Evolutionary conservation across 2,113 vertebrate species (phyloP).

Genomic region (Rhinolophus sinicus): DNA sequence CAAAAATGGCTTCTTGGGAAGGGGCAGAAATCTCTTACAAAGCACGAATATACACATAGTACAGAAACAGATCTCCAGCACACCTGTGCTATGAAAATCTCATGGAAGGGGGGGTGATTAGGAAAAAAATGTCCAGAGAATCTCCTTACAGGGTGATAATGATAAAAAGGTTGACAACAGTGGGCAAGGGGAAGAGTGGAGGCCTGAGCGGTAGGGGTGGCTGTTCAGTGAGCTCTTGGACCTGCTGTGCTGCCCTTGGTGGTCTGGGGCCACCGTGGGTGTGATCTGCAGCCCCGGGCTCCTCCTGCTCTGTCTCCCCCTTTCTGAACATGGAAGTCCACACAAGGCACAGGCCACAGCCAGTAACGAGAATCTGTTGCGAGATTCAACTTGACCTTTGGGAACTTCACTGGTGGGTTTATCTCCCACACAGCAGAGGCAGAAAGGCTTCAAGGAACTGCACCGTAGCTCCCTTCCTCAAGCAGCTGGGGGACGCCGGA

Average conservation of each 20-base stretch:
- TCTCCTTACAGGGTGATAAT: neutral
- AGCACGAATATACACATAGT: neutral
- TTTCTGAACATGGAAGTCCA: neutral
- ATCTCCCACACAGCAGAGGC: accelerated
- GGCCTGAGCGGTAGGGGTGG: neutral
- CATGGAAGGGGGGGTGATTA: neutral
- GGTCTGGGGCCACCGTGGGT: neutral
- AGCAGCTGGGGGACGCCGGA: neutral
- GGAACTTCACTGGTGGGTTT: neutral
- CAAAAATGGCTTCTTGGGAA: neutral
- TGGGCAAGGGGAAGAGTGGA: neutral
- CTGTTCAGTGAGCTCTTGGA: neutral
- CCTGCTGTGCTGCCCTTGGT: accelerated
- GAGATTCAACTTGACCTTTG: accelerated
- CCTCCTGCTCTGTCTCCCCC: neutral
- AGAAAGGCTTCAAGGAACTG: neutral
- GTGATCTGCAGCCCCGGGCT: accelerated
- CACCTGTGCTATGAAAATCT: neutral
- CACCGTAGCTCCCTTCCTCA: neutral
- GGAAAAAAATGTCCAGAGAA: neutral
- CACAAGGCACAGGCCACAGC: neutral
- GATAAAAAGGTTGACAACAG: neutral
- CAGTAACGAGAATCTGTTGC: neutral
- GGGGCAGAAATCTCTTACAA: neutral
- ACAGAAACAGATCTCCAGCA: neutral